phyloP scores from a whole-genome alignment of 2,888 invertebrate species.

The Caenorhabditis sp. region DNA sequence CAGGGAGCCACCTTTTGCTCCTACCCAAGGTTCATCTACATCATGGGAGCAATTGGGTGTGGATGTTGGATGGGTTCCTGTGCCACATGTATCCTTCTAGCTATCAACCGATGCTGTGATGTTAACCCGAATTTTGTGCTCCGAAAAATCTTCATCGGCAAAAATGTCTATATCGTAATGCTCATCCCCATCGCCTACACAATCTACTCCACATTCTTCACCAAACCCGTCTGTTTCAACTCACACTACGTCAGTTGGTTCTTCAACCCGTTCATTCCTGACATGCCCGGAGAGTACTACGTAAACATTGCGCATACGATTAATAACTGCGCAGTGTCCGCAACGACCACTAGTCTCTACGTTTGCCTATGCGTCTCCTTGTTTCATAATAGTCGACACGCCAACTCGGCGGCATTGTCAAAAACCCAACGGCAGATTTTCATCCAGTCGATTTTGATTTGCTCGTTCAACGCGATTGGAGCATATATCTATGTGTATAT shows the following conservation, averaged over 20 bases:
- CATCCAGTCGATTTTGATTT: constrained; percentile 42
- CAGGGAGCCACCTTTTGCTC: constrained; percentile 35
- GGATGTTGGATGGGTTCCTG: constrained; percentile 44
- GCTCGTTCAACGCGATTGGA: constrained; percentile 41
- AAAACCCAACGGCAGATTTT: constrained; percentile 44
- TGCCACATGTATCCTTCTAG: constrained; percentile 30
- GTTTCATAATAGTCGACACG: constrained; percentile 18
- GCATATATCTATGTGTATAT: constrained; percentile 52
- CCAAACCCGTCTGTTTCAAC: constrained; percentile 24
- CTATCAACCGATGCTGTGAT: constrained; percentile 33
- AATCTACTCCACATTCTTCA: constrained; percentile 19
- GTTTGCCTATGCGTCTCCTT: constrained; percentile 24
- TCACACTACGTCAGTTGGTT: constrained; percentile 39
- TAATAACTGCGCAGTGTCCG: constrained; percentile 44
- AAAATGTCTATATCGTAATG: constrained; percentile 19
- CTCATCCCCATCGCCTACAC: constrained; percentile 18
- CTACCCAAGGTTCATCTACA: constrained; percentile 20
- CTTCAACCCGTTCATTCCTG: constrained; percentile 20
- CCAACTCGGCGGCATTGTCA: constrained; percentile 26
- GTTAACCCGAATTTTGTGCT: constrained; percentile 21
- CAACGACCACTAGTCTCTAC: constrained; percentile 38
- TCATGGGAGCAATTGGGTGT: constrained; percentile 19
- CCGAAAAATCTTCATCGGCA: constrained; percentile 23
- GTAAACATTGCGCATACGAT: constrained; percentile 36
- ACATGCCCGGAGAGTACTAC: constrained; percentile 1